phyloP scores from a whole-genome alignment of 2,113 vertebrate species.

The Sus scrofa region DNA sequence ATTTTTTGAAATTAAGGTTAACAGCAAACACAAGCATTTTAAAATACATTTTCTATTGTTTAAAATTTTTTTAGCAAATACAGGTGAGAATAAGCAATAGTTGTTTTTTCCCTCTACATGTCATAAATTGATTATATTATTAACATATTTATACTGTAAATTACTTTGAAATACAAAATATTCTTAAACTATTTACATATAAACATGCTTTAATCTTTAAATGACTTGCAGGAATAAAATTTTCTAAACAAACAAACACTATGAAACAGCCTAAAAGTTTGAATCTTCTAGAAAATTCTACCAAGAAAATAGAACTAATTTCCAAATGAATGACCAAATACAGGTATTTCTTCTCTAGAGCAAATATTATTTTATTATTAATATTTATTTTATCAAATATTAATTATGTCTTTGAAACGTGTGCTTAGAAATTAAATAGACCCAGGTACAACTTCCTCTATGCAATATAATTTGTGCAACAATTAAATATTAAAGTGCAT shows the following conservation, averaged over 20 bases:
- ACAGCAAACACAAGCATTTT: neutral
- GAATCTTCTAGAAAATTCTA: neutral
- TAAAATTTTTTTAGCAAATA: neutral
- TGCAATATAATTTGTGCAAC: neutral
- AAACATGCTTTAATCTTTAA: too few relatives aligned
- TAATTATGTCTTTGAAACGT: neutral
- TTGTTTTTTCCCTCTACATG: too few relatives aligned
- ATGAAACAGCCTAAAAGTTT: neutral
- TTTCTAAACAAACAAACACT: neutral
- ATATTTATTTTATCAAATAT: slow-evolving; percentile 3
- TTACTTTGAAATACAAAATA: neutral
- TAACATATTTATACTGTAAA: neutral
- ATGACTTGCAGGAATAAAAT: neutral
- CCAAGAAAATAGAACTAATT: neutral
- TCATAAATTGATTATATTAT: neutral
- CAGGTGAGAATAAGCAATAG: too few relatives aligned
- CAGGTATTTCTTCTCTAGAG: neutral
- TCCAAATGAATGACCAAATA: neutral
- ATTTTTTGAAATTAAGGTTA: neutral
- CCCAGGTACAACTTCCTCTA: neutral
- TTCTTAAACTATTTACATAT: too few relatives aligned
- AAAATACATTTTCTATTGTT: neutral
- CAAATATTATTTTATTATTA: neutral
- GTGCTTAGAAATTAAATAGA: neutral
- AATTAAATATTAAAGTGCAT: neutral